Conservation (phyloP, 2,113 vertebrate genomes). For the Callaeas wilsoni region DNA sequence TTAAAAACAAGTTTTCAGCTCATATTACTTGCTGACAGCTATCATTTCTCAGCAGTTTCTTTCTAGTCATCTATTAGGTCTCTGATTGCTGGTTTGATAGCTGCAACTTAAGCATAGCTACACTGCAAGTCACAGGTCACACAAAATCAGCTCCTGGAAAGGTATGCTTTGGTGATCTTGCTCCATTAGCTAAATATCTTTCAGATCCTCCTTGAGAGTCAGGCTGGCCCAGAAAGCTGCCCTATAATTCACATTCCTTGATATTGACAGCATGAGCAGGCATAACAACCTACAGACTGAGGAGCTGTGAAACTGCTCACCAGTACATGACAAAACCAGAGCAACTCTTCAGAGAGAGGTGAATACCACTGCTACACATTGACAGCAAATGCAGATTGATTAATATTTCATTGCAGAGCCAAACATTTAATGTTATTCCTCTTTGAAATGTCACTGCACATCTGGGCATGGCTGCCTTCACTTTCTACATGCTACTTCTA, state of each 20-base stretch:
- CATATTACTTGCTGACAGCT: background rate
- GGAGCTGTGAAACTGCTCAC: background rate
- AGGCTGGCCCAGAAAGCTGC: background rate
- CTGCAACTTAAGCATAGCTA: background rate
- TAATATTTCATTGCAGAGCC: background rate
- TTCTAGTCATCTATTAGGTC: background rate
- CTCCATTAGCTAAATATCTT: background rate
- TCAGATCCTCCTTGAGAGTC: background rate
- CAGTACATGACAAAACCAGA: background rate
- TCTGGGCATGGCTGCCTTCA: background rate
- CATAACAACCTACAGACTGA: background rate
- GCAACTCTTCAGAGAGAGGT: background rate
- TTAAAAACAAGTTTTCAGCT: background rate
- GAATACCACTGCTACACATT: background rate
- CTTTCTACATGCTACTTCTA: background rate
- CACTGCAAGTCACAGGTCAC: background rate
- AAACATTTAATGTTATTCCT: background rate
- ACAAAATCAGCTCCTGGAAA: slow-evolving; percentile 5
- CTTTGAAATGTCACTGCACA: background rate
- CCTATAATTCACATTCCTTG: background rate
- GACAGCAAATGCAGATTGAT: background rate
- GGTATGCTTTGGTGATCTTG: background rate
- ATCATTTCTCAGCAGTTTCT: background rate
- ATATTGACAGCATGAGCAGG: background rate
- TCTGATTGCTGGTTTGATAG: background rate